Conservation (phyloP, 2,797 vertebrate species). For the Hoplostethus mediterraneus region DNA sequence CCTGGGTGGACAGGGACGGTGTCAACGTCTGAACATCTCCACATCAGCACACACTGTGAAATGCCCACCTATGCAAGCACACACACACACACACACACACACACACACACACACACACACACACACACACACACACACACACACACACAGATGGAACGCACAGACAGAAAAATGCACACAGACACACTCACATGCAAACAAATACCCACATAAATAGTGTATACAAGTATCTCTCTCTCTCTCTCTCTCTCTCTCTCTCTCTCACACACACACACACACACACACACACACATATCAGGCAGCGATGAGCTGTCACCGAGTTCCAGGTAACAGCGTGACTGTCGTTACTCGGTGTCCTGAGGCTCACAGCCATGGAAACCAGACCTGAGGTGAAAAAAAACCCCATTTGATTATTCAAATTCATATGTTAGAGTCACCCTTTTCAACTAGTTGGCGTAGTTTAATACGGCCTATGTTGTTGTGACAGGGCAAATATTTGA, state of each 20-base stretch:
- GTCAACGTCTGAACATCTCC: constrained; percentile 56
- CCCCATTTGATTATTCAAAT: constrained; percentile 2
- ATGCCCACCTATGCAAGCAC: not conserved
- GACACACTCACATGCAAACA: not conserved
- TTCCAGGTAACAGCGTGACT: constrained; percentile 50
- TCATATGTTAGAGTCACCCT: not conserved
- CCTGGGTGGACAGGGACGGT: constrained; percentile 56
- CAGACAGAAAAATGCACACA: not conserved
- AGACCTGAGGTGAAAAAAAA: constrained; percentile 25
- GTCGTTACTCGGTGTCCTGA: constrained; percentile 64
- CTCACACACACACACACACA: constrained; percentile 33
- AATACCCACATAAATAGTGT: not conserved
- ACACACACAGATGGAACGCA: constrained; percentile 12
- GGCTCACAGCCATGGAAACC: constrained; percentile 47
- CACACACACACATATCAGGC: constrained; percentile 41
- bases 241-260: not conserved
- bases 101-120: not conserved
- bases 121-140: constrained; percentile 3
- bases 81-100: constrained; percentile 3
- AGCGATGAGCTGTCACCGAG: constrained; percentile 56
- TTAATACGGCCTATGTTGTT: not conserved
- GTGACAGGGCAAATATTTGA: not conserved
- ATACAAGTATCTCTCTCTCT: not conserved
- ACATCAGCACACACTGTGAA: constrained; percentile 24
- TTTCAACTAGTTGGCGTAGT: not conserved